Base-by-base conservation (phyloP, 2,888 invertebrate genomes). In the Hydrotaea cyrtoneurina region DNA sequence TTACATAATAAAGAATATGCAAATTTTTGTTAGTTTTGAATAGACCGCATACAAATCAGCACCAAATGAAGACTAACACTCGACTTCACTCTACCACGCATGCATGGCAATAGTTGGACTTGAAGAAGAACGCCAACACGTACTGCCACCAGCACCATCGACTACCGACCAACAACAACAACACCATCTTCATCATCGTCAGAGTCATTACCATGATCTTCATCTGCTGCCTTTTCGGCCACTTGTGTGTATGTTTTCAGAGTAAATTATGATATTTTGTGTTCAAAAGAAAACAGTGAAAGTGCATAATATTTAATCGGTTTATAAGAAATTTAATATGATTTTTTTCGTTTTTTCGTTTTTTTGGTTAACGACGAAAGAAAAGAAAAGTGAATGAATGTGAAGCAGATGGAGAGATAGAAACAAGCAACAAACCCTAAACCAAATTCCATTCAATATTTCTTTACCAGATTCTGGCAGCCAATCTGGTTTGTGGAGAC, bases 301-400 rank as follows among this genome's bases (percentile, higher is more conserved):
- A 78, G 72, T 78, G 78, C 72, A 72, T 62, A 78, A 62, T 62
- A 78, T 72, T 72, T 72, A 78, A 78, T 72, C 78, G 72, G 78
- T 72, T 78, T 78, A 59, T 73, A 72, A 78, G 72, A 72, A 78
- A 72, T 72, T 72, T 72, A 78, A 78, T 62, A 62, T 62, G 62
- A 72, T 78, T 78, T 71, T 46, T 46, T 71, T 31, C 23, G 59
- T 0, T 31, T 31, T 7, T 31, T 31, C 31, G 2, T 31, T 7
- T 31, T 31, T 31, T 31, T 31, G 31, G 15, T 73, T 31, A 15
- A 57, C 55, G 39, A 39, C 50, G 39, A 73, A 73, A 57, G 77
- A 78, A 78, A 78, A 57, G 57, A 59, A 78, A 78, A 78, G 71
- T 78, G 59, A 78, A 76, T 76, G 46, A 77, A 75, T 46, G 10